Evolutionary conservation across 2,797 vertebrate genomes (phyloP).

Genomic region (Chelon labrosus): DNA sequence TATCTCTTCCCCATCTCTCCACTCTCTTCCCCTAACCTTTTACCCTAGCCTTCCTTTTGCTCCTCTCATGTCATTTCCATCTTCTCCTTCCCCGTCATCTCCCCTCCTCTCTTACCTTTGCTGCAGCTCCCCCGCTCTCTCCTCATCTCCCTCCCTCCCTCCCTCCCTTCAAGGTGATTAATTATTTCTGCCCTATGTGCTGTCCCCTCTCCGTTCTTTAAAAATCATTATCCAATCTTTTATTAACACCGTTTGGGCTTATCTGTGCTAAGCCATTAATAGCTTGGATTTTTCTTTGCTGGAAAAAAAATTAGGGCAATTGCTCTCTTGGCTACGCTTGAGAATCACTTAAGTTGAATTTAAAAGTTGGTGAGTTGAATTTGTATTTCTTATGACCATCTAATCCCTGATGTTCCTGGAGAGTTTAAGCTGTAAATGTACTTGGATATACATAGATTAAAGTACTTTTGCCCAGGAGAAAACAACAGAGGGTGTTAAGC

Average conservation of each 20-base stretch:
- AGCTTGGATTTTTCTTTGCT: slow-evolving; percentile 50
- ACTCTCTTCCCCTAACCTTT: slow-evolving; percentile 37
- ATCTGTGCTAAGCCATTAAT: slow-evolving; percentile 67
- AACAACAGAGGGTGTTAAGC: slow-evolving; percentile 18
- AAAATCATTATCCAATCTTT: slow-evolving; percentile 75
- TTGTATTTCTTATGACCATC: slow-evolving; percentile 46
- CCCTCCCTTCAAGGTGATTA: slow-evolving; percentile 62
- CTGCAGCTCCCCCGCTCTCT: slow-evolving; percentile 4
- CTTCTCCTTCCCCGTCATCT: slow-evolving; percentile 19
- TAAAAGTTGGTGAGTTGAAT: slow-evolving; percentile 52
- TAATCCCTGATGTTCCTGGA: slow-evolving; percentile 49
- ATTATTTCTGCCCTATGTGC: slow-evolving; percentile 68
- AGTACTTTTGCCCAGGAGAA: slow-evolving; percentile 10
- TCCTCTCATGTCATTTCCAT: slow-evolving; percentile 36
- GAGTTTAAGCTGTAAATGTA: slow-evolving; percentile 37
- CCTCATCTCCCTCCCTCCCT: slow-evolving; percentile 23
- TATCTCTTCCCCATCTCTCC: slow-evolving; percentile 33
- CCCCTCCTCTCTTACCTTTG: slow-evolving; percentile 12
- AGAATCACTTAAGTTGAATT: slow-evolving; percentile 68
- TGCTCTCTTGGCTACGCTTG: slow-evolving; percentile 50
- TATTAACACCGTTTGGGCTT: slow-evolving; percentile 70
- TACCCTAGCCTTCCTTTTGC: slow-evolving; percentile 30
- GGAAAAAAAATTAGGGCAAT: slow-evolving; percentile 57
- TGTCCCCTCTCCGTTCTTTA: slow-evolving; percentile 60
- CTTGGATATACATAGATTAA: slow-evolving; percentile 33